Evolutionary conservation across 2,888 invertebrate species (phyloP), one percentile per base, ranked within the genome.

Genomic region (Chrysotoxum bicinctum): DNA sequence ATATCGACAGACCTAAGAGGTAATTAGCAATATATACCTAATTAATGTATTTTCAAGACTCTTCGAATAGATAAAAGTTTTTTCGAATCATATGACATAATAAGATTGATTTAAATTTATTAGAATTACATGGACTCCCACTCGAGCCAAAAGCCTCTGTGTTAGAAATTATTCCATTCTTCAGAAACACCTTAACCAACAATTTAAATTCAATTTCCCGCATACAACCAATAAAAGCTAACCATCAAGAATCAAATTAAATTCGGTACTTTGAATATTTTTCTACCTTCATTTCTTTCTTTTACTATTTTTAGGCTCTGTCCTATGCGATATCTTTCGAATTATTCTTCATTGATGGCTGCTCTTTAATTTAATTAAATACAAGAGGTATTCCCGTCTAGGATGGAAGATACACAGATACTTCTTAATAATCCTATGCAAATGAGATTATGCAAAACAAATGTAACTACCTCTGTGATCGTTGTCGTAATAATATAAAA

Each of bases 381-480:
- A 45, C 45, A 64, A 45, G 10, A 21, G 12, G 54, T 54, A 50
- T 8, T 1, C 16, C 1, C 0, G 19, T 9, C n/a, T 30, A 9
- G 4, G 2, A 56, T 19, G 12, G 9, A 60, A 23, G 21, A 40
- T 12, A 58, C 19, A 35, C 8, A 81, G 72, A 79, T 60, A 43
- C 70, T 70, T 43, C 79, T 80, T 72, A 75, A 75, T 80, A 84
- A 84, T 62, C 45, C 69, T 80, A 84, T 84, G 79, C 84, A 84
- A 84, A 84, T 84, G 80, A 84, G 79, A 45, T 72, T 66, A 50
- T 50, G 48, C 50, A n/a, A 66, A 64, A 72, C 60, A 74, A 69
- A 75, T 58, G 64, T 70, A 76, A 76, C 74, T 80, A 70, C 75
- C 30, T 66, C 21, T 50, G 21, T 64, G 45, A 30, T 32, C 50